phyloP scores from a whole-genome alignment of 2,888 invertebrate genomes.

The Clostera curtula region DNA sequence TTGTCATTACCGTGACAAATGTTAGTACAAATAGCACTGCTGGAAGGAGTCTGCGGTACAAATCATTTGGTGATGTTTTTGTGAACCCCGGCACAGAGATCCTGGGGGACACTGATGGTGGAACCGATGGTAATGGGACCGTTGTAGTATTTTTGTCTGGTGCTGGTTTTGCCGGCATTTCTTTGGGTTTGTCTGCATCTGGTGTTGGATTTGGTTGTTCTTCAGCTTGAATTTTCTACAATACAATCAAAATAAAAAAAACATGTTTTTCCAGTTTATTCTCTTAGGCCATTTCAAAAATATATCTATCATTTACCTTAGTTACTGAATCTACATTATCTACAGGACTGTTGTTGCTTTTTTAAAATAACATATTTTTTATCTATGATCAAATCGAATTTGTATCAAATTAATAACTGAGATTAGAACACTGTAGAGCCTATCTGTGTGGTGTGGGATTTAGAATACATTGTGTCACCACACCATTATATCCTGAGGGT shows the following conservation, averaged over 20 bases:
- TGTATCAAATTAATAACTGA: too few relatives aligned
- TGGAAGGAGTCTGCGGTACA: conserved; percentile 75
- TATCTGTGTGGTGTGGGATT: too few relatives aligned
- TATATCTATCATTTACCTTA: too few relatives aligned
- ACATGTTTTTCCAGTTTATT: too few relatives aligned
- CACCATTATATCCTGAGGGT: too few relatives aligned
- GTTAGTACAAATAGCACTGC: conserved; percentile 84
- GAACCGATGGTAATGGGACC: conserved; percentile 19
- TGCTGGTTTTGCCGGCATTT: conserved; percentile 18
- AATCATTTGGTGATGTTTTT: conserved; percentile 57
- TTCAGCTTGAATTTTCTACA: conserved; percentile 22
- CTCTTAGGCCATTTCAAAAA: too few relatives aligned
- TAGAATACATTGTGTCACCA: too few relatives aligned
- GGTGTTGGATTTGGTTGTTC: conserved; percentile 38
- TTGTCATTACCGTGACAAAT: conserved; percentile 86
- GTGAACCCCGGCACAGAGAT: conserved; percentile 45
- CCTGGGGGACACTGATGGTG: conserved; percentile 23
- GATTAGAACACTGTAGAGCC: too few relatives aligned
- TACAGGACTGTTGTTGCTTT: too few relatives aligned
- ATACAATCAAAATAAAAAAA: conserved; percentile 28
- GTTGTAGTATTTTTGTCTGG: conserved; percentile 23
- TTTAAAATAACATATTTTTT: too few relatives aligned
- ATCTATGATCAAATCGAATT: too few relatives aligned
- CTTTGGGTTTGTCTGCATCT: conserved; percentile 31
- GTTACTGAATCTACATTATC: too few relatives aligned